Percentiles rank a stretch among this genome's conserved stretches.
Evolutionary conservation across 2,113 vertebrate genomes (phyloP).

Genomic region (Notarius quadriscutis): DNA sequence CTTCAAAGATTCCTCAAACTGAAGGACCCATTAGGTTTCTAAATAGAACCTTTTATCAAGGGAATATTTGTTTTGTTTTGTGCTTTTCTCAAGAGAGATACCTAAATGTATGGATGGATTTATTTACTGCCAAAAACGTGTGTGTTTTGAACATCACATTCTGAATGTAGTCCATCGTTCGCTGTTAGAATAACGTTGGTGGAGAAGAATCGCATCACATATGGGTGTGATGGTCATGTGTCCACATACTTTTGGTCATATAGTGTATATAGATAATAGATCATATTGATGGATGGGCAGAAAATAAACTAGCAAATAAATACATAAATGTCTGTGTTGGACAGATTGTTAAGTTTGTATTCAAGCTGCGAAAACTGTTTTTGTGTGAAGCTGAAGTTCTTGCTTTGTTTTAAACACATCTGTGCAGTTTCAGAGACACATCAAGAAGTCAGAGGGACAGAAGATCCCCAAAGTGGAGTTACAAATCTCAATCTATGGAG

Average conservation of each 20-base stretch:
- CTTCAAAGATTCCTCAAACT: too few relatives aligned
- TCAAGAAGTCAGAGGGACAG: constrained; percentile 98
- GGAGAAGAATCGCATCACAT: background rate
- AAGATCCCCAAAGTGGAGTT: constrained; percentile 95
- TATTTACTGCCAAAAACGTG: background rate
- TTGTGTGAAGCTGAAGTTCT: background rate
- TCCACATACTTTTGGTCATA: background rate
- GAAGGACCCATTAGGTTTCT: too few relatives aligned
- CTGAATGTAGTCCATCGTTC: background rate
- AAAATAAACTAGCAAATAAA: too few relatives aligned
- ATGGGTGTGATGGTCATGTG: too few relatives aligned
- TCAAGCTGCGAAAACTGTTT: background rate
- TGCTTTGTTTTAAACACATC: constrained; percentile 4
- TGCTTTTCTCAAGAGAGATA: too few relatives aligned
- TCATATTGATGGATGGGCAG: too few relatives aligned
- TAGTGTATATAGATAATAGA: background rate
- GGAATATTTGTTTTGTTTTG: too few relatives aligned
- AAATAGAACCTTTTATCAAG: too few relatives aligned
- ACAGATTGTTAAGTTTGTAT: background rate
- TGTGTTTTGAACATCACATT: background rate
- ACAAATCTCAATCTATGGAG: constrained; percentile 97
- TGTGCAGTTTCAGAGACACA: constrained; percentile 93
- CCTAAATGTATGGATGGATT: background rate
- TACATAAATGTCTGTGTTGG: background rate
- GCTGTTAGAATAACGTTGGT: background rate